Evolutionary conservation across 2,888 invertebrate genomes (phyloP), one percentile per base, ranked within the genome.

Genomic region (Amiota mariae): DNA sequence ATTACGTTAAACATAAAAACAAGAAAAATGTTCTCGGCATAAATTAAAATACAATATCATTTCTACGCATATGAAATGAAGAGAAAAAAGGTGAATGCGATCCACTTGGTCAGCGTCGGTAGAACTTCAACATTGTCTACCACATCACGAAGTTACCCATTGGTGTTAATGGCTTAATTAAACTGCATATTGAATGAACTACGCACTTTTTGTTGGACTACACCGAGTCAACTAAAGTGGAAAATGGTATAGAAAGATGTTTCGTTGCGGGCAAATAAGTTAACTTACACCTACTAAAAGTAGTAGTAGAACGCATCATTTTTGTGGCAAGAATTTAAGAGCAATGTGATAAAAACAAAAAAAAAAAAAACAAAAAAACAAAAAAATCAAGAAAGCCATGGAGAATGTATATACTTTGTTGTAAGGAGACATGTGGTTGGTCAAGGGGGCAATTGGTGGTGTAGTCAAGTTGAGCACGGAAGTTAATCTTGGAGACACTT

Each of bases 151-250:
- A 82, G 79, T 78, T 77, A 73, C 78, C 75, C 76, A 73, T 74
- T 87, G 88, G 86, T 86, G 86, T 86, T 86, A 87, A 86, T 86
- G 86, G 86, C 87, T 86, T 86, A 86, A 86, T 86, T 86, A 87
- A 87, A 86, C 81, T 80, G 78, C 76, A 79, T 76, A 79, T 74
- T 63, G 74, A 46, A 11, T 13, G 63, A 46, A 24, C 61, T 20
- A 36, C 61, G 61, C 61, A 36, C 36, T 36, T 36, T 36, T 36
- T 36, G 36, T 36, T 36, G 6, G 36, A 36, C 36, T 36, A 6
- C 8, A 36, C 2, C 36, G 36, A 36, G 2, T 36, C 36, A 36
- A 36, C 8, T 6, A 36, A 6, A 36, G 36, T 36, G 36, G 36
- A 36, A 36, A 6, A 36, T 6, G 36, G 36, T 36, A 36, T 36